Evolutionary conservation across 2,113 vertebrate genomes (phyloP), one percentile per base, ranked within the genome.

Genomic region (Sebastes fasciatus): DNA sequence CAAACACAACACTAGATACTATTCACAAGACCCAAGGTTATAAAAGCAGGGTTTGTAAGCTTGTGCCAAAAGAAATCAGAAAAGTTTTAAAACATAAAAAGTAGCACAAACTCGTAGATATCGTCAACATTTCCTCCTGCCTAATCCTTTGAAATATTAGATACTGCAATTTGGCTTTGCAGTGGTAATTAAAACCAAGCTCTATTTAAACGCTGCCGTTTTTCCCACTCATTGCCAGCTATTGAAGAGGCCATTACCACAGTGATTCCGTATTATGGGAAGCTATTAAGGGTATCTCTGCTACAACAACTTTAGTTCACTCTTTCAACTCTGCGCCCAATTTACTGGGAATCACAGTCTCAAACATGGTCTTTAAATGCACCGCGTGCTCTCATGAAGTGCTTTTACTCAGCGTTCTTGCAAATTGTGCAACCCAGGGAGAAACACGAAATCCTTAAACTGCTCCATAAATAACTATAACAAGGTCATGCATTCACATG

Each of bases 221-320:
- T 80, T 80, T 26, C 40, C 74, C 68, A 74, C 83, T 83, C 64
- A 67, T 80, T 80, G 83, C 82, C 58, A 77, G 45, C 81, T 85
- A 74, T 77, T 87, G 76, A 84, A 65, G 78, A 90, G 82, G 82
- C 84, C 68, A 93, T 92, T 91, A 91, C 80, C 73, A 74, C 84
- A 87, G 86, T 89, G 57, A 89, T 83, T 88, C 67, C 80, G 63
- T 73, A 82, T 91, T 89, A 89, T 81, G 65, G 77, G 26, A 82
- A 76, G 74, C 79, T 74, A 83, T 92, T 88, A 90, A 74, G 60
- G 46, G 21, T 82, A 67, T 81, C 74, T 83, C 58, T 85, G 64
- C 83, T 84, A 73, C 26, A 74, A 65, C 66, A 86, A 79, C 77
- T 81, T 84, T 40, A 57, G 51, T 83, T 78, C 76, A 77, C 71